Evolutionary conservation across 2,797 vertebrate species (phyloP).

Genomic region (Galagoides demidoff): DNA sequence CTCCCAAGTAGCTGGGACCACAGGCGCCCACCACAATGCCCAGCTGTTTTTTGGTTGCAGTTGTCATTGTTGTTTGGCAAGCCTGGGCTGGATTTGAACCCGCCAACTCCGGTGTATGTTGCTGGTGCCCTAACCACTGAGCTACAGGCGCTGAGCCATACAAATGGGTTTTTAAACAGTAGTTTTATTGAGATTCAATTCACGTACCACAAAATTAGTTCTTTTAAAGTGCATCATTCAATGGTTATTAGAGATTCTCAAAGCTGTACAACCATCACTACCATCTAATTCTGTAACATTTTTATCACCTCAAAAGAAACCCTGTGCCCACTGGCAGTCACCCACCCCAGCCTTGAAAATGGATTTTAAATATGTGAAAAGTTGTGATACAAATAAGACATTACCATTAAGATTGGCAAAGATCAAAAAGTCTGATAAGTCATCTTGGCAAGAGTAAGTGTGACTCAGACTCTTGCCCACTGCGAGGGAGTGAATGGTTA

Average conservation of each 20-base stretch:
- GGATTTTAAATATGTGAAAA: conserved; percentile 6
- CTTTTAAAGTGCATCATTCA: not conserved
- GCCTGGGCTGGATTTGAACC: too few species aligned
- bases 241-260: not conserved
- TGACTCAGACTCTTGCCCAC: not conserved
- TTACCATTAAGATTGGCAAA: not conserved
- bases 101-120: too few species aligned
- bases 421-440: not conserved
- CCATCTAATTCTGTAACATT: not conserved
- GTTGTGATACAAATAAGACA: not conserved
- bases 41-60: too few species aligned
- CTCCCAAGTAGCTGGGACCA: too few species aligned
- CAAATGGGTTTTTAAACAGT: not conserved
- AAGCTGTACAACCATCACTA: not conserved
- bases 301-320: not conserved
- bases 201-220: not conserved
- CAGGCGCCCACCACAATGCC: too few species aligned
- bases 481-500: not conserved
- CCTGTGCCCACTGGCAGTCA: not conserved
- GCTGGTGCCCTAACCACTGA: too few species aligned
- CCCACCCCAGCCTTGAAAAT: not conserved
- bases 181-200: conserved; percentile 5
- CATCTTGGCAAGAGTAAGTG: not conserved
- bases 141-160: not conserved
- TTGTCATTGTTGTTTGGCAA: too few species aligned